A percentile compares a stretch with the other conserved stretches of the same genome.
Evolutionary conservation across 2,888 invertebrate species (phyloP).

Genomic region (Mythimna impura): DNA sequence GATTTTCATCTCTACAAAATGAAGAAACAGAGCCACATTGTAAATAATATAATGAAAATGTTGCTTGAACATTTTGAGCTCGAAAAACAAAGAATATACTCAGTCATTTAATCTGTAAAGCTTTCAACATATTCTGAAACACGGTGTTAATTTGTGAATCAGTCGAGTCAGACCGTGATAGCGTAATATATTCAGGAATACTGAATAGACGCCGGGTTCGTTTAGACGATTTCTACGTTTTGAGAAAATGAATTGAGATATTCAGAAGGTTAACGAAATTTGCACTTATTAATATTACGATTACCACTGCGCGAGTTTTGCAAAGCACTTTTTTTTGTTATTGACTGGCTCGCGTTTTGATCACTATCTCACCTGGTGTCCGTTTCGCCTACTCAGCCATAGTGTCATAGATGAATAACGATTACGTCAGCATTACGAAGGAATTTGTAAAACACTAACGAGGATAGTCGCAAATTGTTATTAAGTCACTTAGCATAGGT

Average conservation of each 20-base stretch:
- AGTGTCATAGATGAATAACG: too few relatives aligned
- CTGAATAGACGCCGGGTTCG: slow-evolving; percentile 20
- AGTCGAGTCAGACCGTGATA: slow-evolving; percentile 20
- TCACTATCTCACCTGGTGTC: too few relatives aligned
- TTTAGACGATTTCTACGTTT: slow-evolving; percentile 27
- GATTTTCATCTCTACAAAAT: neutral
- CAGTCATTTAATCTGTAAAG: slow-evolving; percentile 30
- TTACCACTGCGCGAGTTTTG: too few relatives aligned
- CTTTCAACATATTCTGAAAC: slow-evolving; percentile 31
- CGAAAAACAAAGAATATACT: slow-evolving; percentile 20
- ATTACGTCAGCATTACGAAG: too few relatives aligned
- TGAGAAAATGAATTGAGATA: neutral
- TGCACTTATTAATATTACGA: neutral
- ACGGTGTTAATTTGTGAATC: slow-evolving; percentile 47
- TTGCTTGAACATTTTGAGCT: slow-evolving; percentile 36
- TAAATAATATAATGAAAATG: slow-evolving; percentile 4
- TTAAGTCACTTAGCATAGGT: too few relatives aligned
- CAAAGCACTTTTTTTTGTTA: too few relatives aligned
- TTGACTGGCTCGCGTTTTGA: too few relatives aligned
- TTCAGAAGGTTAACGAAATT: neutral
- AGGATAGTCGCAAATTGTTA: too few relatives aligned
- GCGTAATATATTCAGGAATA: slow-evolving; percentile 60
- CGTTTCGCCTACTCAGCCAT: too few relatives aligned
- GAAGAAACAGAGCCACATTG: neutral
- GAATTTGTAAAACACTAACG: too few relatives aligned